Conservation (phyloP, 2,113 vertebrate genomes). For the Pelecanus crispus region DNA sequence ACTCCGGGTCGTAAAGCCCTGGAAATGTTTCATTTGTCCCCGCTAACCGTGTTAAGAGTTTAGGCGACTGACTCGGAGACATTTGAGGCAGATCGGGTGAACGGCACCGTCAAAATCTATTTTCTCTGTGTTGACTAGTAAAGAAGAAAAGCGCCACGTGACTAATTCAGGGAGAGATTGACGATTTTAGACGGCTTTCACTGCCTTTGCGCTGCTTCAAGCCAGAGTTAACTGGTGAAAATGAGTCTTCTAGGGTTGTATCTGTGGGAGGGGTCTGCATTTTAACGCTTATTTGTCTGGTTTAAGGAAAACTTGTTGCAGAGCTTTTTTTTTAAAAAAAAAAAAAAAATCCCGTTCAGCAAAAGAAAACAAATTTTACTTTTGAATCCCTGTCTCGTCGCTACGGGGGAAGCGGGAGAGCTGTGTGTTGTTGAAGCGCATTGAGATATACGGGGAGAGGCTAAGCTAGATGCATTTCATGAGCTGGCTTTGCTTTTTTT, state of each 20-base stretch:
- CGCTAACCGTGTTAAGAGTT: not conserved
- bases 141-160: not conserved
- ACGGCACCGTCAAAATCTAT: not conserved
- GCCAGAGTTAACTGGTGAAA: no score
- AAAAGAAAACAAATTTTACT: not conserved
- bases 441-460: no score
- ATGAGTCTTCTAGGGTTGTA: not conserved
- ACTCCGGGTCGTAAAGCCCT: no score
- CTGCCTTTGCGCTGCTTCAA: not conserved
- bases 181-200: not conserved
- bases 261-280: not conserved
- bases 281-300: not conserved
- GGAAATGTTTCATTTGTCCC: not conserved
- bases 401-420: not conserved
- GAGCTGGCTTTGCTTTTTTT: not conserved
- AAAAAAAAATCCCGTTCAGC: not conserved
- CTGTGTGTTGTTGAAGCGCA: not conserved
- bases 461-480: not conserved
- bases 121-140: not conserved
- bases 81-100: not conserved
- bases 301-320: not conserved
- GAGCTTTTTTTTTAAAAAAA: not conserved
- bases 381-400: not conserved
- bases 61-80: not conserved
- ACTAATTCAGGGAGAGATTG: no score